Evolutionary conservation across 2,113 vertebrate species (phyloP), one percentile per base, ranked within the genome.

Genomic region (Alligator sinensis): DNA sequence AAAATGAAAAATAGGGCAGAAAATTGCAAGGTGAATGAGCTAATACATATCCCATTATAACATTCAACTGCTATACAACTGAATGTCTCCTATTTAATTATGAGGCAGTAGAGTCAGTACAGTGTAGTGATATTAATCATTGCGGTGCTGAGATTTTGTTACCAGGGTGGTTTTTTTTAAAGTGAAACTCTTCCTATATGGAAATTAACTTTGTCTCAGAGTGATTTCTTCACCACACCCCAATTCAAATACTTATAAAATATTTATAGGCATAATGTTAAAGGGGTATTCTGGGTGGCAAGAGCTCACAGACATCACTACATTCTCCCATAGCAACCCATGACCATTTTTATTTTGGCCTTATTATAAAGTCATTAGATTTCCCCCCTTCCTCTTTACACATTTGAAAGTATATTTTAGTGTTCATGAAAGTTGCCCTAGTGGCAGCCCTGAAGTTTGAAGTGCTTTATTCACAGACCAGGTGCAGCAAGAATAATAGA

Each of bases 151-250:
- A 88, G 82, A 91, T 70, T 91, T 75, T 90, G 91, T 92, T 91
- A 90, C 93, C 82, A 25, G 84, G 89, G 77, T 72, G 70, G 92
- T 61, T 79, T 95, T 95, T 75, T 94, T 92, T 62, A 92, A 92
- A 66, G 90, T 74, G 82, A 93, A 96, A 86, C 78, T 78, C 76
- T 86, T 96, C 61, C 74, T 86, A 86, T 85, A 80, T 82, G 91
- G 77, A 93, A 95, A 87, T 95, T 95, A 89, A 81, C 94, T 96
- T 95, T 90, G 88, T 86, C 88, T 82, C 19, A 72, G 85, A 95
- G 92, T 93, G 82, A 83, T 93, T 89, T 83, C 89, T 59, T 86
- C 24, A 70, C 57, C 83, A 76, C 61, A 84, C 55, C 85, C 87
- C 84, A 93, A 92, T 92, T 84, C 89, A 88, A 61, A 82, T 80